Base-by-base conservation (phyloP, 2,888 invertebrate genomes). In the Dicyrtoma fusca region DNA sequence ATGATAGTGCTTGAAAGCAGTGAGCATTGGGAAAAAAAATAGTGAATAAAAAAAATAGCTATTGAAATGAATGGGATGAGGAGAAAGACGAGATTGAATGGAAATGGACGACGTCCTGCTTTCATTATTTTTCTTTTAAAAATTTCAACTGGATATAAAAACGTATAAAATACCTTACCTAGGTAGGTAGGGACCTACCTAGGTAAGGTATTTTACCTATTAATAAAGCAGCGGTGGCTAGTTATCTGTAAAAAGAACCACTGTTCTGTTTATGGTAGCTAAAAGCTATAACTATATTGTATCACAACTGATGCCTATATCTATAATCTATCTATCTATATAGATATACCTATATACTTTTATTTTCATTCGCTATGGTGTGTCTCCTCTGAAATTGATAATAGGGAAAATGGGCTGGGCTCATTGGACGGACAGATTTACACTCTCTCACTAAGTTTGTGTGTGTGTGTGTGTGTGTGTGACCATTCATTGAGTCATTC, bases 361-460 rank as follows among this genome's bases (percentile, higher is more conserved):
- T 49, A 17, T 49, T 3, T 49, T 10, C n/a, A 47, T 66, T 72
- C 63, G 72, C 68, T 62, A 62, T 72, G 72, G 72, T 66, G 68
- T 63, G 72, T 68, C 51, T 55, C 21, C 66, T 63, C 23, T 72
- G 45, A 72, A 72, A 72, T 72, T 68, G 72, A 72, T 72, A 72
- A 72, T 72, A 63, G 72, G 62, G 47, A n/a, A 51, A 68, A 68
- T 59, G 62, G 72, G 72, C 42, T 72, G 49, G 63, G 62, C 55
- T 68, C 42, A 64, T 57, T 55, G 57, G 64, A 71, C 57, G 55
- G 59, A 72, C 66, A 42, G 71, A 72, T 72, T 72, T 72, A 55
- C 61, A n/a, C 26, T 51, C 51, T 47, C 23, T 19, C 19, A 59
- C 26, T 45, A n/a, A n/a, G n/a, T n/a, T n/a, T n/a, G 21, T 19